phyloP scores from a whole-genome alignment of 2,888 invertebrate species.

The Cantharis nigra region DNA sequence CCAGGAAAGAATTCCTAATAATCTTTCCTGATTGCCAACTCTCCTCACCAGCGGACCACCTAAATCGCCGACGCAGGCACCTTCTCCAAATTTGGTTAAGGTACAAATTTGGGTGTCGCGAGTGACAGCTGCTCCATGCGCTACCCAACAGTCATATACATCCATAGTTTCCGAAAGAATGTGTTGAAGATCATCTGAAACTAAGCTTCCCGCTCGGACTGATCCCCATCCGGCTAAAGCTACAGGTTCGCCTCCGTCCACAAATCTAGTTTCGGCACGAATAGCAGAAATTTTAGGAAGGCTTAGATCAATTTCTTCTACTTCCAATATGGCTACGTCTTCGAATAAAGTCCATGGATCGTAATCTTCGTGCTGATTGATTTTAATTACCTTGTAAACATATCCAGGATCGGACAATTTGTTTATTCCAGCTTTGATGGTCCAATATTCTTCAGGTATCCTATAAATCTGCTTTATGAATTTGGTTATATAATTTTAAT shows the following conservation, averaged over 20 bases:
- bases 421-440: neutral
- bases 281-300: constrained; percentile 13
- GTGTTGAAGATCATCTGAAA: constrained; percentile 62
- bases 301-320: constrained; percentile 17
- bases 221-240: constrained; percentile 31
- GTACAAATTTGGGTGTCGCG: constrained; percentile 63
- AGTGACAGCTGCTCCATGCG: constrained; percentile 39
- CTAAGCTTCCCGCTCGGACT: constrained; percentile 44
- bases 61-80: constrained; percentile 62
- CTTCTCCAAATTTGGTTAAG: constrained; percentile 62
- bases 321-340: neutral
- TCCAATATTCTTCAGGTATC: neutral
- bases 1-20: constrained; percentile 59
- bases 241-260: constrained; percentile 6
- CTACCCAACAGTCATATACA: too few species aligned
- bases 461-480: neutral
- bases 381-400: too few species aligned
- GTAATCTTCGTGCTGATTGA: neutral
- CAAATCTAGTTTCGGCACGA: constrained; percentile 8
- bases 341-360: neutral
- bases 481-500: neutral
- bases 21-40: constrained; percentile 43
- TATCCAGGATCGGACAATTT: neutral
- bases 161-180: constrained; percentile 55
- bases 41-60: constrained; percentile 59